Conservation (phyloP, 2,888 invertebrate species). For the Tipula unca region DNA sequence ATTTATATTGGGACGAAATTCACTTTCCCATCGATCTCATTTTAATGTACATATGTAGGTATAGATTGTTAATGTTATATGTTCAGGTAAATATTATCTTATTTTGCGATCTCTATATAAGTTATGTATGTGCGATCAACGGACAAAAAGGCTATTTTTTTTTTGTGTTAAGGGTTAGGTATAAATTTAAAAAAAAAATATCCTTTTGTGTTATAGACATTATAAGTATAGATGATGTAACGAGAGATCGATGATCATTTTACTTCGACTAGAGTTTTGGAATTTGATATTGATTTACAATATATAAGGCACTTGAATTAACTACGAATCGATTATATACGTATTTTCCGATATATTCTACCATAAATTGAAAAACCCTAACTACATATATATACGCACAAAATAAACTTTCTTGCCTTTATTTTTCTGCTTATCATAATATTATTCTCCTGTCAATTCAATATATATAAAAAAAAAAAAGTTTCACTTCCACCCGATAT, state of each 20-base stretch:
- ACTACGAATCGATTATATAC: not conserved
- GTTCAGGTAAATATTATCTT: conserved; percentile 8
- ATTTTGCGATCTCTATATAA: not conserved
- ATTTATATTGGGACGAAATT: not conserved
- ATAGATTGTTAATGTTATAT: not conserved
- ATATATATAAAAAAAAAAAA: not conserved
- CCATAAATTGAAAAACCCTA: not conserved
- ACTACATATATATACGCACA: not conserved
- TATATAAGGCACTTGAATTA: not conserved
- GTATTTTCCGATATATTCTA: not conserved
- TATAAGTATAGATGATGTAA: not conserved
- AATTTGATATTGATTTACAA: not conserved
- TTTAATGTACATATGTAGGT: too few relatives aligned
- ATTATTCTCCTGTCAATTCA: conserved; percentile 14
- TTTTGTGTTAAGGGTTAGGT: conserved; percentile 9
- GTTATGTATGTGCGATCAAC: not conserved
- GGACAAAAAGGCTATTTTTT: conserved; percentile 14
- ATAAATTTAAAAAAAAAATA: not conserved
- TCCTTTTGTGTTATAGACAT: not conserved
- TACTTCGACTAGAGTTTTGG: not conserved
- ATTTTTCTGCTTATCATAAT: not conserved
- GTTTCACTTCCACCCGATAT: not conserved
- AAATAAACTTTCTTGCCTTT: not conserved
- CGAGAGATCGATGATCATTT: not conserved
- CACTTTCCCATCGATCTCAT: conserved; percentile 8